These are phyloP conservation scores for Aphis craccivora DNA, from an alignment of 1,140 invertebrate species.

Conservation along the genomic window DNA sequence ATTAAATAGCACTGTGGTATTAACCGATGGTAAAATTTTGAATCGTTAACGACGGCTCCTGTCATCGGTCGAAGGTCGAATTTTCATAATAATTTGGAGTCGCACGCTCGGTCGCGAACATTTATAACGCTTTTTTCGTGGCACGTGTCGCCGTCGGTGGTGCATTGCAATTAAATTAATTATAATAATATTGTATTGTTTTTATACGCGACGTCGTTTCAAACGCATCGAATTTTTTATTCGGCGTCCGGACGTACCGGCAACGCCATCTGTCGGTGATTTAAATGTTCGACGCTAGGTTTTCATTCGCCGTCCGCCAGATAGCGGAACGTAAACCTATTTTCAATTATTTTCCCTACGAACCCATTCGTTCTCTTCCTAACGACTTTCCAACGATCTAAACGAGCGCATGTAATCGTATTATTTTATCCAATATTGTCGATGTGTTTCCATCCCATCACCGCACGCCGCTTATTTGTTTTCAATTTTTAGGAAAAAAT, in stretches of 20 bases:
- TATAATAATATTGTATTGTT: neutral
- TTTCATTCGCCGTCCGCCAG: neutral
- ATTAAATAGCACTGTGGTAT: neutral
- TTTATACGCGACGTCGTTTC: too few species aligned
- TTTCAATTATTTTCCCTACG: neutral
- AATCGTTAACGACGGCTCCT: neutral
- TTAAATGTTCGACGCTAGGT: neutral
- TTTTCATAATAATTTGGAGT: neutral
- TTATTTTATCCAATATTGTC: neutral
- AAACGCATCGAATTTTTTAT: neutral
- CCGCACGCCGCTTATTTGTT: neutral
- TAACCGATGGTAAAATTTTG: neutral
- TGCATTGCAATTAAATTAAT: neutral
- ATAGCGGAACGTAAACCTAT: neutral
- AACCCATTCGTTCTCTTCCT: neutral
- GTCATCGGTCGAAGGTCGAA: neutral
- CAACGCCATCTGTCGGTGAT: neutral
- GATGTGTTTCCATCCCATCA: neutral
- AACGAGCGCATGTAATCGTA: neutral
- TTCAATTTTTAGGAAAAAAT: neutral
- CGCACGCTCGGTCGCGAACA: neutral
- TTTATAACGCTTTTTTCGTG: neutral
- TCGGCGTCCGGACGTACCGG: neutral
- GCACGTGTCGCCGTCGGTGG: neutral
- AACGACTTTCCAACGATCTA: neutral